Evolutionary conservation across 2,888 invertebrate genomes (phyloP).

Genomic region (Ellobium chinense): DNA sequence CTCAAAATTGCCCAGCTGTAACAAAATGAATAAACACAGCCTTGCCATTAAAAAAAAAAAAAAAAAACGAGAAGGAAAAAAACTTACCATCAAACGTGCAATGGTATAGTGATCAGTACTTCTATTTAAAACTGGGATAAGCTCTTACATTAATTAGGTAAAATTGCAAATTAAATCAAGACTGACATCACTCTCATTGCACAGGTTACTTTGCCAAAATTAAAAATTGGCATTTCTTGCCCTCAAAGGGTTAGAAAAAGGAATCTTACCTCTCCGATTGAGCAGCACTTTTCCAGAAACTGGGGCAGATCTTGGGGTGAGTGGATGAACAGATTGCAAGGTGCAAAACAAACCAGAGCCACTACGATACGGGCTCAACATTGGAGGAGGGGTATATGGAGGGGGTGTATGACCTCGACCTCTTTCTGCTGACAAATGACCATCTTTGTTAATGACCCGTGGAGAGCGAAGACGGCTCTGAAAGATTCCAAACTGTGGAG

Average conservation of each 20-base stretch:
- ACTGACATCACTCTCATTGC: too few relatives aligned
- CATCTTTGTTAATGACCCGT: conserved; percentile 70
- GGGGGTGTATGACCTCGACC: conserved; percentile 79
- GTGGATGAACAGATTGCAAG: conserved; percentile 63
- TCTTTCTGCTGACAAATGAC: conserved; percentile 50
- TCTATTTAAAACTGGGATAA: too few relatives aligned
- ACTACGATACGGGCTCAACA: conserved; percentile 93
- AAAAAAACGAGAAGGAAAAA: too few relatives aligned
- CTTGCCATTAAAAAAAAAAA: too few relatives aligned
- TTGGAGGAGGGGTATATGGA: conserved; percentile 95
- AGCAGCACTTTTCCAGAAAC: conserved; percentile 61
- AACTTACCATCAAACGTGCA: too few relatives aligned
- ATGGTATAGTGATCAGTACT: too few relatives aligned
- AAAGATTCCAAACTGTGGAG: conserved; percentile 80
- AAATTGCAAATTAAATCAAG: too few relatives aligned
- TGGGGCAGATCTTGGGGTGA: conserved; percentile 76
- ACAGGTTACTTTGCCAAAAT: too few relatives aligned
- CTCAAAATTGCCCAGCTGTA: too few relatives aligned
- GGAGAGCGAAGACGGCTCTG: conserved; percentile 82
- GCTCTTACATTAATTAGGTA: too few relatives aligned
- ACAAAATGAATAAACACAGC: too few relatives aligned
- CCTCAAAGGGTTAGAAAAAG: neutral
- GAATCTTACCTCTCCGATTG: conserved; percentile 47
- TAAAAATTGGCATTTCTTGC: neutral
- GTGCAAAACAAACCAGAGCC: conserved; percentile 90